Conservation (phyloP, 2,113 vertebrate species). For the Nansenia antarctica region DNA sequence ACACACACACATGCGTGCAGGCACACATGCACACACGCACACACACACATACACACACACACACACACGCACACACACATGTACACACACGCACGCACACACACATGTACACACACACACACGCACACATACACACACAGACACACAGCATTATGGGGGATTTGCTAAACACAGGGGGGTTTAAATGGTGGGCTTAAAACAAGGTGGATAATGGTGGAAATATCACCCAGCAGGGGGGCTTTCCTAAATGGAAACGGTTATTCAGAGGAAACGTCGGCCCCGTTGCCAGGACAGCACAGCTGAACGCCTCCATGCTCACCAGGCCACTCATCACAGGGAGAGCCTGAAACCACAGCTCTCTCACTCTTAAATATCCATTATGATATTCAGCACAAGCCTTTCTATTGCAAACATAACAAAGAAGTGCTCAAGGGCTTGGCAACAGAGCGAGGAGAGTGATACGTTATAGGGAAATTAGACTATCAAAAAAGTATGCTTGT, state of each 20-base stretch:
- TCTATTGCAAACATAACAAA: neutral
- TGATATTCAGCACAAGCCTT: neutral
- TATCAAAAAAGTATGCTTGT: too few species aligned
- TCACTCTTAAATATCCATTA: neutral
- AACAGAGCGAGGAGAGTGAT: too few species aligned
- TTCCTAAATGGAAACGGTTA: neutral
- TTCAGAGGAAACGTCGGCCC: neutral
- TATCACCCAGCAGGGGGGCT: neutral
- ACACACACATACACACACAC: too few species aligned
- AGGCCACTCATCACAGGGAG: neutral
- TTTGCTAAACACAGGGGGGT: neutral
- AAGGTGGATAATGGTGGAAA: neutral
- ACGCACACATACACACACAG: too few species aligned
- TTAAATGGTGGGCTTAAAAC: too few species aligned
- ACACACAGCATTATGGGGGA: neutral
- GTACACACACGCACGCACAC: too few species aligned
- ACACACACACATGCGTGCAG: too few species aligned
- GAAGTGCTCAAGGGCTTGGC: neutral
- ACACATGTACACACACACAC: too few species aligned
- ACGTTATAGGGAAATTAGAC: too few species aligned
- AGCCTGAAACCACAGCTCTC: neutral
- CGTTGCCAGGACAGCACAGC: neutral
- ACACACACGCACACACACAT: too few species aligned
- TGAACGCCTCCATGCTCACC: neutral
- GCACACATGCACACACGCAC: too few species aligned